Conservation (phyloP, 2,113 vertebrate species). For the Colinus virginianus region DNA sequence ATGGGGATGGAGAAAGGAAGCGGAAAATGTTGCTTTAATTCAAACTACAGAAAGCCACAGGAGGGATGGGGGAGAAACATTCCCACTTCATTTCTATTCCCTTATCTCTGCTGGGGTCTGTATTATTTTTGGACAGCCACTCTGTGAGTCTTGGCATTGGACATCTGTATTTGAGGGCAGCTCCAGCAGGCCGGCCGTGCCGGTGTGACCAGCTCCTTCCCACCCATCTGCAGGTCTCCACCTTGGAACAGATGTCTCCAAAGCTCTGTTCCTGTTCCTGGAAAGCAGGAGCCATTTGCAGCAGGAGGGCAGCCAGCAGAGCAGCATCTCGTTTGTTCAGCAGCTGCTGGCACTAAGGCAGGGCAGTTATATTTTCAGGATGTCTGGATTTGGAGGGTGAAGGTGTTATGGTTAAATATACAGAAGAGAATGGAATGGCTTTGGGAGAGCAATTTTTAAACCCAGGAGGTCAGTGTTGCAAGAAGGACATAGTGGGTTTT, state of each 20-base stretch:
- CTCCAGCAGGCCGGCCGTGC: not conserved
- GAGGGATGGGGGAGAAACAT: not conserved
- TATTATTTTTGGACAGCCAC: not conserved
- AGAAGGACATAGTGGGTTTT: not conserved
- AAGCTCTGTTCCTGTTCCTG: not conserved
- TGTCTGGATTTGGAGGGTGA: not conserved
- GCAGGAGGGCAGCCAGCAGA: not conserved
- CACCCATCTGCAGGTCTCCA: rapidly evolving
- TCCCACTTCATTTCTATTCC: not conserved
- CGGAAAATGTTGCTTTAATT: not conserved
- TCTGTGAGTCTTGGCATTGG: not conserved
- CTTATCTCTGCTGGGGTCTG: not conserved
- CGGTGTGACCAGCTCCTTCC: not conserved
- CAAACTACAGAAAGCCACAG: not conserved
- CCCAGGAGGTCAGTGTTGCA: not conserved
- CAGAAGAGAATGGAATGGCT: not conserved
- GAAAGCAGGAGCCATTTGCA: not conserved
- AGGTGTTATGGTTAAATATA: not conserved
- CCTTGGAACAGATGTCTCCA: not conserved
- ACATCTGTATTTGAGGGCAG: not conserved
- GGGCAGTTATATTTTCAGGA: not conserved
- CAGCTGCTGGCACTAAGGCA: not conserved
- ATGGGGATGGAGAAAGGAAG: not conserved
- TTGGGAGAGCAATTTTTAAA: not conserved
- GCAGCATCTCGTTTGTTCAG: not conserved